Percentiles rank a stretch among this genome's conserved stretches.
Evolutionary conservation across 1,140 invertebrate genomes (phyloP).

Genomic region (Meloidogyne floridensis): DNA sequence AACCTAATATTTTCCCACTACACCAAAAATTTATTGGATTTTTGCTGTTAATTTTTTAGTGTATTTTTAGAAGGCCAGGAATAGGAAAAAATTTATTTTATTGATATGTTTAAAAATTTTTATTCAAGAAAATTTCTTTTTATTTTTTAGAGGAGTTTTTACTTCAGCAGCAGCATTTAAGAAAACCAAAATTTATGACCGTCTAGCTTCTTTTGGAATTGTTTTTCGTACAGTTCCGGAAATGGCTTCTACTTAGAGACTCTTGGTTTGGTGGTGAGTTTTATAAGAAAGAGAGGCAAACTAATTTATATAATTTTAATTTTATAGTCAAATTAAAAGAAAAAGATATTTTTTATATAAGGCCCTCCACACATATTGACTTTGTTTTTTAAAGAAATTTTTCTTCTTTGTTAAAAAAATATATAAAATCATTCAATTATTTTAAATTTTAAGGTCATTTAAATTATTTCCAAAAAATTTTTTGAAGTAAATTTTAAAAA

Average conservation of each 20-base stretch:
- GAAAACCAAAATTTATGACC: conserved; percentile 61
- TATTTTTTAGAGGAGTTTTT: conserved; percentile 58
- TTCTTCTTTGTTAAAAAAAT: too few relatives aligned
- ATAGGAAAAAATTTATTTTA: too few relatives aligned
- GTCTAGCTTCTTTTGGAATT: conserved; percentile 59
- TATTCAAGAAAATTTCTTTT: neutral
- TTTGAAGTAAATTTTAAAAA: too few relatives aligned
- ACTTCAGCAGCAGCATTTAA: conserved; percentile 62
- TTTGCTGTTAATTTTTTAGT: too few relatives aligned
- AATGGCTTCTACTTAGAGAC: conserved; percentile 11
- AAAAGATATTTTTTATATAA: neutral
- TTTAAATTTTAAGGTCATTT: too few relatives aligned
- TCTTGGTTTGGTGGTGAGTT: neutral
- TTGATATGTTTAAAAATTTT: too few relatives aligned
- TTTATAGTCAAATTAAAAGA: neutral
- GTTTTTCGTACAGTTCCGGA: conserved; percentile 55
- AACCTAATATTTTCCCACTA: neutral
- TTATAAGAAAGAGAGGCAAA: neutral
- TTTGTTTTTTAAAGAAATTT: too few relatives aligned
- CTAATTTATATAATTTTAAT: neutral
- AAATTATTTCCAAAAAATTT: too few relatives aligned
- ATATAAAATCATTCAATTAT: too few relatives aligned
- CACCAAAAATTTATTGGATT: too few relatives aligned
- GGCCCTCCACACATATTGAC: too few relatives aligned
- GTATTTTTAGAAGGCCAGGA: too few relatives aligned